These are phyloP conservation scores for Ostrea edulis DNA, from an alignment of 1,140 invertebrate species.

Conservation along the genomic window DNA sequence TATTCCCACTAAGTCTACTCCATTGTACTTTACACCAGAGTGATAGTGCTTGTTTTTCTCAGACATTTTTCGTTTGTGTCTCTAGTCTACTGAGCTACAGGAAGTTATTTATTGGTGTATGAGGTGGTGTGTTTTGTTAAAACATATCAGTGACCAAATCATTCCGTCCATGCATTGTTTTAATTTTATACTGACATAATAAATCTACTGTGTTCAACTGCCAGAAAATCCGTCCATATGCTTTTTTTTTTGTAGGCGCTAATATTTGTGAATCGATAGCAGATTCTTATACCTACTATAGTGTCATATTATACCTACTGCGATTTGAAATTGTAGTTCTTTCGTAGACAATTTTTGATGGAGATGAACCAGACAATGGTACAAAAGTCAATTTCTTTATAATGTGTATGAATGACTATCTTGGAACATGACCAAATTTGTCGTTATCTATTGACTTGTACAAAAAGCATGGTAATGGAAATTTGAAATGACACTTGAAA, in stretches of 20 bases:
- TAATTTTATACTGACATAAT: conserved; percentile 23
- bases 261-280: too few species aligned
- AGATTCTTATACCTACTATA: too few species aligned
- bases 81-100: conserved; percentile 16
- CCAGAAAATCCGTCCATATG: conserved; percentile 40
- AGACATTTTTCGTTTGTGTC: neutral
- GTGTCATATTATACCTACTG: too few species aligned
- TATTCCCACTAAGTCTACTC: neutral
- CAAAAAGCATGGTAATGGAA: too few species aligned
- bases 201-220: conserved; percentile 41
- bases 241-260: neutral
- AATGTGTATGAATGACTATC: too few species aligned
- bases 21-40: neutral
- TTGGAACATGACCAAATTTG: too few species aligned
- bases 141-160: conserved; percentile 9
- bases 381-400: too few species aligned
- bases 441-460: too few species aligned
- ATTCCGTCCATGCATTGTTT: conserved; percentile 10
- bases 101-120: conserved; percentile 2
- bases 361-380: too few species aligned
- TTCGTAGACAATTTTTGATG: too few species aligned
- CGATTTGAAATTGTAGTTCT: too few species aligned
- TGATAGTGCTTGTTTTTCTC: conserved; percentile 9
- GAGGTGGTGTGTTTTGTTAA: neutral
- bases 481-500: too few species aligned